These are phyloP conservation scores for Athalia cordata DNA, from an alignment of 2,888 invertebrate genomes.

Conservation along the genomic window DNA sequence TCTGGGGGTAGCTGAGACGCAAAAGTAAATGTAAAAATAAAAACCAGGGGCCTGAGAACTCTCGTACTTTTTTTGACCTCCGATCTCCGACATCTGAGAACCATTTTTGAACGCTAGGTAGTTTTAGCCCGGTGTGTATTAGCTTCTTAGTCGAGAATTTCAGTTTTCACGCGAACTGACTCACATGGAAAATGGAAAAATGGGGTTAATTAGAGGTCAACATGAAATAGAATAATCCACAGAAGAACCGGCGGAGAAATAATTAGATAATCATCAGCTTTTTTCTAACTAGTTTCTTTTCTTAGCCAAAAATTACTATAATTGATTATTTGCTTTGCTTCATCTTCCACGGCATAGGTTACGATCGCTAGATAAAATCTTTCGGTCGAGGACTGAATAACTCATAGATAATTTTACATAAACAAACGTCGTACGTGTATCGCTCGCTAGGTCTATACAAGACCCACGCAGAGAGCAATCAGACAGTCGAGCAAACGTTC, in stretches of 20 bases:
- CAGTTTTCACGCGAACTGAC: background rate
- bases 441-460: background rate
- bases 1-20: background rate
- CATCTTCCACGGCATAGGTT: too few relatives aligned
- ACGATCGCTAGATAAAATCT: too few relatives aligned
- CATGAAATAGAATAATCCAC: too few relatives aligned
- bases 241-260: too few relatives aligned
- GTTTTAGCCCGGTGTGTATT: too few relatives aligned
- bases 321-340: too few relatives aligned
- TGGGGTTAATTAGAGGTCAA: background rate
- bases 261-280: too few relatives aligned
- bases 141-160: background rate
- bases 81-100: background rate
- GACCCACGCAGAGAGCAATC: conserved; percentile 1
- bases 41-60: conserved; percentile 25
- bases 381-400: background rate
- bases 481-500: conserved; percentile 50
- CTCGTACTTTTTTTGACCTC: conserved; percentile 21
- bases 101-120: background rate
- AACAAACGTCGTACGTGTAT: background rate
- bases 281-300: too few relatives aligned
- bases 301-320: too few relatives aligned
- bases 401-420: background rate
- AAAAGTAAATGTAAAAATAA: background rate
- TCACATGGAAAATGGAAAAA: background rate